These are phyloP conservation scores for Acronicta psi DNA, from an alignment of 2,888 invertebrate genomes.

Conservation along the genomic window DNA sequence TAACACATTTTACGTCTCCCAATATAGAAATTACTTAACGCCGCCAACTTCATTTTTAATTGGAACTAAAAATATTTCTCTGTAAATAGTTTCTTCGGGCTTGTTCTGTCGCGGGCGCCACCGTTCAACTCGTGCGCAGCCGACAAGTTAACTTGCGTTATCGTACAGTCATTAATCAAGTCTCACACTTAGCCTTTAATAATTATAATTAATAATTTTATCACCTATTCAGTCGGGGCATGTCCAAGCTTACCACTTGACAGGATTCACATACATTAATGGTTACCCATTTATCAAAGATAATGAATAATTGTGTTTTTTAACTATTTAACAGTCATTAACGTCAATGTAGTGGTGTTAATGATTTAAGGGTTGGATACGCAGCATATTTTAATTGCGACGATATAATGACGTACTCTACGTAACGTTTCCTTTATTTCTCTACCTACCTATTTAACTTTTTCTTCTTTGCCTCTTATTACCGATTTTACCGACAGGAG, in stretches of 20 bases:
- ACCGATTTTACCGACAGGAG: too few relatives aligned
- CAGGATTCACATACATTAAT: conserved; percentile 51
- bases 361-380: conserved; percentile 18
- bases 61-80: conserved; percentile 50
- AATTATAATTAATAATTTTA: conserved; percentile 86
- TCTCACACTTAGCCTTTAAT: conserved; percentile 75
- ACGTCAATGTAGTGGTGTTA: conserved; percentile 27
- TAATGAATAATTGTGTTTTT: conserved; percentile 54
- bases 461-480: too few relatives aligned
- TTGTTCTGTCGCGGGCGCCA: conserved; percentile 49
- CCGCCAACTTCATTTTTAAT: conserved; percentile 54
- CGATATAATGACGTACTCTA: too few relatives aligned
- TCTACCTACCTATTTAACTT: too few relatives aligned
- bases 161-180: conserved; percentile 81
- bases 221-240: conserved; percentile 73
- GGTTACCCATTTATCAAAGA: conserved; percentile 60
- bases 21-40: conserved; percentile 40
- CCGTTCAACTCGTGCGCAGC: conserved; percentile 61
- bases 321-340: conserved; percentile 52
- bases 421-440: too few relatives aligned
- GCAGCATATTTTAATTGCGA: conserved; percentile 1
- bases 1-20: conserved; percentile 26
- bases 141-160: conserved; percentile 64
- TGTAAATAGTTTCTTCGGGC: conserved; percentile 44
- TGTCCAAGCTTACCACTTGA: conserved; percentile 53